Percentiles rank a stretch among this genome's conserved stretches.
Evolutionary conservation across 2,888 invertebrate genomes (phyloP).

Genomic region (Acleris literana): DNA sequence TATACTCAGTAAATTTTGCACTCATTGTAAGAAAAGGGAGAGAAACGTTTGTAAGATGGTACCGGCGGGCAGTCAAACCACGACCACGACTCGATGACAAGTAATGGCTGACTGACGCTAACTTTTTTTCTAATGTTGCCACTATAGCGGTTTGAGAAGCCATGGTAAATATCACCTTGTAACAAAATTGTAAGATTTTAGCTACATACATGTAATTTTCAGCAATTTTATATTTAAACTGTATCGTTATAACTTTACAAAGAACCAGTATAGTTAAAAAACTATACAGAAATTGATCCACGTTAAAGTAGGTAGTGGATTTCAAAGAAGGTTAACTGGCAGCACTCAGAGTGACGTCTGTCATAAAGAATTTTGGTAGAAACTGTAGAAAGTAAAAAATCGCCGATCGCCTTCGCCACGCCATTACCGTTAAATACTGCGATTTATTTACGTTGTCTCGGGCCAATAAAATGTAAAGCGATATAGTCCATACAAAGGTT

Average conservation of each 20-base stretch:
- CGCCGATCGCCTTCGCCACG: conserved; percentile 10
- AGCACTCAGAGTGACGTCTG: conserved; percentile 4
- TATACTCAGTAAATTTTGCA: conserved; percentile 77
- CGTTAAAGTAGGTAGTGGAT: too few relatives aligned
- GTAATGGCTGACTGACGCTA: conserved; percentile 43
- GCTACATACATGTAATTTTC: too few relatives aligned
- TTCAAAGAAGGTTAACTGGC: not conserved
- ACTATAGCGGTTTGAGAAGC: not conserved
- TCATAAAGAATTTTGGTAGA: conserved; percentile 10
- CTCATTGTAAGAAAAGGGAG: conserved; percentile 58
- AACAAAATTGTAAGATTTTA: not conserved
- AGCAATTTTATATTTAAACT: too few relatives aligned
- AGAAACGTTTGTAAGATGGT: conserved; percentile 40
- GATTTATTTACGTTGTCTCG: not conserved
- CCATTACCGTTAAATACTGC: not conserved
- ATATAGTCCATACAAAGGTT: not conserved
- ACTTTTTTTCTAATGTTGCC: conserved; percentile 35
- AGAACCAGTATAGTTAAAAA: too few relatives aligned
- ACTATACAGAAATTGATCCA: too few relatives aligned
- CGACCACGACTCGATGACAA: conserved; percentile 70
- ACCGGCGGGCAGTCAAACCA: conserved; percentile 52
- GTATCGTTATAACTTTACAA: too few relatives aligned
- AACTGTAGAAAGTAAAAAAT: not conserved
- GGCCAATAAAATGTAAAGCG: not conserved
- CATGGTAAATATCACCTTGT: not conserved